Evolutionary conservation across 1,140 invertebrate genomes (phyloP), one percentile per base, ranked within the genome.

Genomic region (Galleria mellonella): DNA sequence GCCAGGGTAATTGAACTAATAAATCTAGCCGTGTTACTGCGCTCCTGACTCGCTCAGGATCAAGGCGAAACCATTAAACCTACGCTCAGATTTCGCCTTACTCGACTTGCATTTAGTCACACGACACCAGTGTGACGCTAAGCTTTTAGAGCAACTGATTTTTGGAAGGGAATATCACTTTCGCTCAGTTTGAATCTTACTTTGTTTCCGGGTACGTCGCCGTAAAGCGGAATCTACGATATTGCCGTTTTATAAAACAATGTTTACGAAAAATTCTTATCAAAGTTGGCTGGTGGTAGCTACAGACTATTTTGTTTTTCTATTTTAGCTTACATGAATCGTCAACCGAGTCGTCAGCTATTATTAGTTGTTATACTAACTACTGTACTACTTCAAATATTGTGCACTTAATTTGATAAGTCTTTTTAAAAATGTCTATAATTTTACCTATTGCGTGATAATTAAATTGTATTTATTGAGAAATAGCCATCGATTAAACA

Each of bases 1-100:
- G 55, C 52, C 53, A 60, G 62, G 72, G 71, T 83, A 83, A 83
- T 83, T 81, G 79, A 81, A 81, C 76, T 78, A 81, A 83, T 83
- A 83, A 83, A 83, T 83, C 75, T 78, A 73, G 70, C 57, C 62
- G 46, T 67, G 73, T 73, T 60, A 73, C 71, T 72, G 65, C 67
- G 59, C 67, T 65, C 53, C 58, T 62, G 56, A 53, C 66, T 63
- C 58, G 54, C 61, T 60, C 57, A 75, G 65, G 66, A 73, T 78
- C 72, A 72, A 76, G 58, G 59, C 58, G 63, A 60, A 68, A 71
- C 69, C 67, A 72, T 76, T 76, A 73, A 72, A 65, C 62, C 67
- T 69, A 62, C 55, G 56, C 52, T 69, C 58, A 62, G 66, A 62
- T 71, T 70, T 62, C 47, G 56, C 59, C 49, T 46, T 48, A 47